Conservation (phyloP, 2,113 vertebrate genomes). For the Clupea harengus region DNA sequence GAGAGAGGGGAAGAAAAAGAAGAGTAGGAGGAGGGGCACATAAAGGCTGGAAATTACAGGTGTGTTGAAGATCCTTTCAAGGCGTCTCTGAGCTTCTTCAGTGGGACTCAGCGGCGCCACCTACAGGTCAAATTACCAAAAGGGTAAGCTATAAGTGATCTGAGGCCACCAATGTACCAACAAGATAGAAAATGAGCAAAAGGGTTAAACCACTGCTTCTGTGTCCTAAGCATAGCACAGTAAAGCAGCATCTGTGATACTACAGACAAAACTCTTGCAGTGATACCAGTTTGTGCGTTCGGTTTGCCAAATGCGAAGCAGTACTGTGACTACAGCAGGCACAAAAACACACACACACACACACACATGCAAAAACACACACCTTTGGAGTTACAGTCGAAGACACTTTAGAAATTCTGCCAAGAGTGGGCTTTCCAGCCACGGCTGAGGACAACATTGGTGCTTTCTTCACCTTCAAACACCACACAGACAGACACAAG, state of each 20-base stretch:
- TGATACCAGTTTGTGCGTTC: neutral
- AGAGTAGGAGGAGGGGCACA: neutral
- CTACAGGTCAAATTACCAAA: conserved; percentile 81
- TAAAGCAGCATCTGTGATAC: neutral
- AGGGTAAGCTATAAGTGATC: conserved; percentile 48
- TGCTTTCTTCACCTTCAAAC: conserved; percentile 46
- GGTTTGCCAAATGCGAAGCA: conserved; percentile 1
- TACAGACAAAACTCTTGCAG: neutral
- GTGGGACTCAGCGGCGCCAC: conserved; percentile 73
- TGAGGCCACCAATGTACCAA: neutral
- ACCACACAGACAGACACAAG: neutral
- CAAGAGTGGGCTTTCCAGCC: conserved; percentile 30
- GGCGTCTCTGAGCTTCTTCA: conserved; percentile 83
- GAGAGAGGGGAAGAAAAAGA: neutral
- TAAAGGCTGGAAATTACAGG: conserved; percentile 73
- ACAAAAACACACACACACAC: conserved; percentile 21
- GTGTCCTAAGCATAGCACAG: neutral
- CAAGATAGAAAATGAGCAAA: neutral
- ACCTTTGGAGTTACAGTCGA: conserved; percentile 39
- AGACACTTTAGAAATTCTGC: conserved; percentile 30
- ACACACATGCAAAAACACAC: conserved; percentile 33
- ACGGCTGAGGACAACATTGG: conserved; percentile 14
- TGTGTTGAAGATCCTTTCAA: conserved; percentile 89
- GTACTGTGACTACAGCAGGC: neutral
- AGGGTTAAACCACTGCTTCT: neutral